Conservation (phyloP, 2,113 vertebrate species). For the Ailurus styani region DNA sequence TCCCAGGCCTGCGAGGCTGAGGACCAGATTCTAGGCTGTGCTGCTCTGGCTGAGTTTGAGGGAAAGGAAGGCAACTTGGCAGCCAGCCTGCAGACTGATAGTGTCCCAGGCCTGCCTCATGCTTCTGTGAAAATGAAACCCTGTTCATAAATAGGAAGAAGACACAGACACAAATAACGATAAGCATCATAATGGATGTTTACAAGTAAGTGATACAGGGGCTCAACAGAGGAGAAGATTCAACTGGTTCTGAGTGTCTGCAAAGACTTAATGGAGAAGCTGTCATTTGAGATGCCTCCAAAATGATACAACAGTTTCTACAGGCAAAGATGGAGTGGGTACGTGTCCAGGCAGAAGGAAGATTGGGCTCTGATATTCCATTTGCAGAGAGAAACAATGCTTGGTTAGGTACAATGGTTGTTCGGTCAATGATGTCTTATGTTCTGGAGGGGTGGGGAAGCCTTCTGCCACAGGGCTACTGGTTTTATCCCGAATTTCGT, state of each 20-base stretch:
- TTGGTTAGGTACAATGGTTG: not conserved
- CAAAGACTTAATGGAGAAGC: not conserved
- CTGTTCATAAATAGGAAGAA: conserved; percentile 5
- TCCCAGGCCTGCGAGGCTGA: not conserved
- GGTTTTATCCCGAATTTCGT: not conserved
- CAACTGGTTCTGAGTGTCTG: not conserved
- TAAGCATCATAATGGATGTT: conserved; percentile 16
- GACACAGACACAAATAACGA: not conserved
- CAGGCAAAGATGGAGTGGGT: not conserved
- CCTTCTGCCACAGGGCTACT: not conserved
- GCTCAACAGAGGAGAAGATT: not conserved
- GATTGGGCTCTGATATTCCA: not conserved
- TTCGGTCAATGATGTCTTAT: not conserved
- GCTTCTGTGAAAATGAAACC: conserved; percentile 49
- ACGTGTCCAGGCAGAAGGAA: not conserved
- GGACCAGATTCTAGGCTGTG: not conserved
- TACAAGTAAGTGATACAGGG: not conserved
- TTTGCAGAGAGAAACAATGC: not conserved
- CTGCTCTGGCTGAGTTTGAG: not conserved
- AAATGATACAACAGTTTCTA: not conserved
- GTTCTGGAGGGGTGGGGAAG: not conserved
- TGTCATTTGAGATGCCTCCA: not conserved
- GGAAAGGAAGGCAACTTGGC: not conserved
- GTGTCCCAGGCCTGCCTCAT: not conserved
- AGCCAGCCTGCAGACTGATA: not conserved